A percentile compares a stretch with the other conserved stretches of the same genome.
These are phyloP conservation scores for Gymnothorax reevesii DNA, from an alignment of 2,797 vertebrate genomes.

Conservation along the genomic window DNA sequence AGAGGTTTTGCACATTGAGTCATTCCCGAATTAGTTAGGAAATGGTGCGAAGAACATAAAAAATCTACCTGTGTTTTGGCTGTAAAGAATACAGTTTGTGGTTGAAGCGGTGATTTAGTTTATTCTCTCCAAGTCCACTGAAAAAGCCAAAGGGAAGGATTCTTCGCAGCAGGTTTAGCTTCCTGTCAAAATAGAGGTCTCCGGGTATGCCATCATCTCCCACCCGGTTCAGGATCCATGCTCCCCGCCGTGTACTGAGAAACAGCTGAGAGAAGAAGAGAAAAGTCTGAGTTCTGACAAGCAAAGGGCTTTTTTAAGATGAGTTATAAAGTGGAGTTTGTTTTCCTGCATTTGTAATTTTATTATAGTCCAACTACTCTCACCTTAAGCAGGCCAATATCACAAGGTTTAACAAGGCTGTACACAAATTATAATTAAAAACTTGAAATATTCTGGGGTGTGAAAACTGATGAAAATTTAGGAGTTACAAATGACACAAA, in stretches of 20 bases:
- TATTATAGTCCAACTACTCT: neutral
- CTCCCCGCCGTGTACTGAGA: conserved; percentile 76
- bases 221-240: conserved; percentile 76
- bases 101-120: conserved; percentile 66
- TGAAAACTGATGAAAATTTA: neutral
- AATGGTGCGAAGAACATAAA: neutral
- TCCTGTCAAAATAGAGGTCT: conserved; percentile 59
- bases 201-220: conserved; percentile 61
- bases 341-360: neutral
- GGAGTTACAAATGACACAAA: neutral
- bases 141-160: conserved; percentile 51
- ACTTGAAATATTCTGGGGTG: neutral
- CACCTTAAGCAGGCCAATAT: neutral
- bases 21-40: neutral
- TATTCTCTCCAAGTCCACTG: conserved; percentile 53
- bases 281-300: neutral
- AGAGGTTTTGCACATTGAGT: neutral
- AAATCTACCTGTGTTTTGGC: conserved; percentile 83
- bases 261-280: conserved; percentile 62
- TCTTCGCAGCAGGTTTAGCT: fast-evolving
- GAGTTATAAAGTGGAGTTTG: neutral
- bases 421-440: too few species aligned
- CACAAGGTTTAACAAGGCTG: neutral
- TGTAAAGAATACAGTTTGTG: conserved; percentile 76
- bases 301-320: neutral